Conservation (phyloP, 2,888 invertebrate genomes). For the Drosophila ochracea region DNA sequence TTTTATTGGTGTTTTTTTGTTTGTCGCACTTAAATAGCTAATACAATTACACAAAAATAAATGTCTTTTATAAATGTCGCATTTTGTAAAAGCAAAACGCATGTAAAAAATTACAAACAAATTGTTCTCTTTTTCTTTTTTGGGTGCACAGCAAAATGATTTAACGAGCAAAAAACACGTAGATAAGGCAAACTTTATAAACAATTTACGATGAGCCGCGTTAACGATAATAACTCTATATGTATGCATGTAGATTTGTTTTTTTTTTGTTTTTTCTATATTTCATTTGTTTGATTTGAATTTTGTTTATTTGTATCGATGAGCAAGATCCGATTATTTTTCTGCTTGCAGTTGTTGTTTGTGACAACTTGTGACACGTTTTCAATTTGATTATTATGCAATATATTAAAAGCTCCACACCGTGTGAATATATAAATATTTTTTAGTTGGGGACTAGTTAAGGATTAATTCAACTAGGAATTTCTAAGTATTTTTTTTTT, state of each 20-base stretch:
- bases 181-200: slow-evolving; percentile 71
- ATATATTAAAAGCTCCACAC: slow-evolving; percentile 53
- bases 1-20: slow-evolving; percentile 31
- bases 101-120: slow-evolving; percentile 57
- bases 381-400: slow-evolving; percentile 35
- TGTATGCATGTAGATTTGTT: slow-evolving; percentile 34
- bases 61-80: slow-evolving; percentile 71
- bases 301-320: slow-evolving; percentile 15
- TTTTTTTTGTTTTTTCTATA: slow-evolving; percentile 1
- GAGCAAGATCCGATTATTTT: slow-evolving; percentile 22
- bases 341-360: slow-evolving; percentile 20
- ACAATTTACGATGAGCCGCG: slow-evolving; percentile 53
- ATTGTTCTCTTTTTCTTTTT: slow-evolving; percentile 7
- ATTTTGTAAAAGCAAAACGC: slow-evolving; percentile 31
- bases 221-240: slow-evolving; percentile 43
- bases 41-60: slow-evolving; percentile 73
- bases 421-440: slow-evolving; percentile 38
- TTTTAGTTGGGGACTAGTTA: slow-evolving; percentile 78
- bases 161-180: slow-evolving; percentile 72
- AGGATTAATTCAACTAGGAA: slow-evolving; percentile 77
- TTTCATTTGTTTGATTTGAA: slow-evolving; percentile 12
- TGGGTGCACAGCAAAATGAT: slow-evolving; percentile 65
- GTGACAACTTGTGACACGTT: slow-evolving; percentile 63
- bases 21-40: slow-evolving; percentile 64
- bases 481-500: slow-evolving; percentile 55